Evolutionary conservation across 2,888 invertebrate genomes (phyloP), one percentile per base, ranked within the genome.

Genomic region (Salticus scenicus): DNA sequence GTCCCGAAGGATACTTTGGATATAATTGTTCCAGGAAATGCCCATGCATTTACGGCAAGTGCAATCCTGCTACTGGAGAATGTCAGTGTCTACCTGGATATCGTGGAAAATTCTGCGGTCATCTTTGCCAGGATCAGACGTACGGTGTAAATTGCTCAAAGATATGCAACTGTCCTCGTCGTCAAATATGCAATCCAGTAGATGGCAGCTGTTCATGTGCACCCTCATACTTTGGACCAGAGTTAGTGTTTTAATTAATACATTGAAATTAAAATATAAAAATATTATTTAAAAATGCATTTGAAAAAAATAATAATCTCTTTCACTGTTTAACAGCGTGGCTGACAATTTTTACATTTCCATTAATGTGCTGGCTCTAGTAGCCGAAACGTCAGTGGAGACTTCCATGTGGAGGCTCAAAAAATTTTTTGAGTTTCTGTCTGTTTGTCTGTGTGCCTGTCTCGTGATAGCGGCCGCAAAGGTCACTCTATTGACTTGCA

Each of bases 101-200:
- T 33, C 70, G 70, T 1, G 82, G 82, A 86, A 97, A 96, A 30
- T 94, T 92, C 90, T 97, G 87, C 63, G 87, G 87, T n/a, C 57
- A 71, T 20, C 57, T 72, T n/a, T 88, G 88, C 27, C 51, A 80
- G 0, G 63, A 79, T 14, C 30, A 75, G 14, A 85, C 79, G 20
- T 88, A 79, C n/a, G 73, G 78, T 5, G 77, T 85, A 28, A 71
- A 76, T 12, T 80, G 87, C 27, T 64, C 77, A 7, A 28, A 79
- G 10, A 33, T 64, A 17, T 82, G 82, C 67, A 78, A 67, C 20
- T 84, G 84, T 63, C 31, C 41, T 47, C 63, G 63, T 41, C 17
- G 27, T n/a, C 67, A 78, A 17, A 28, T 70, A n/a, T 88, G 88
- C 57, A 69, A 88, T 57, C 78, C 71, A 10, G 74, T 86, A 14